Evolutionary conservation across 2,888 invertebrate genomes (phyloP), one percentile per base, ranked within the genome.

Genomic region (Caenorhabditis sp.): DNA sequence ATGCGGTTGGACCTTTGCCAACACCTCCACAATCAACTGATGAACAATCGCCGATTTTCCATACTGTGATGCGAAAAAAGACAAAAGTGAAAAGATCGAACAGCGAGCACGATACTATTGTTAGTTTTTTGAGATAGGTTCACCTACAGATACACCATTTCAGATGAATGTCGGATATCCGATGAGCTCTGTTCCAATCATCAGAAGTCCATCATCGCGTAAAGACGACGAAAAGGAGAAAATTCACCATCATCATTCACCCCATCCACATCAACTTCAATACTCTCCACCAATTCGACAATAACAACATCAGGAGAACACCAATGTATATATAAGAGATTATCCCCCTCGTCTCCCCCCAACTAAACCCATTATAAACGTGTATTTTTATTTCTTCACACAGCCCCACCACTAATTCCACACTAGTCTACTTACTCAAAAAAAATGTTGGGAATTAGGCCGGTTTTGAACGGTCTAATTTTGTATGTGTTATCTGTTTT

Each of bases 21-120:
- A 21, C 62, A 36, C 61, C 59, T 17, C 21, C 25, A 31, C 31
- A 31, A 31, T 31, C 31, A 56, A 56, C 21, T 31, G 54, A 43
- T 26, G 63, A 63, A 26, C 72, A 81, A 70, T 78, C 80, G 36
- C 83, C 83, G 17, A 81, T 83, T 58, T 80, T 83, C 65, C 81
- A 83, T 61, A 83, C 83, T 1, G 80, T 83, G 12, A 80, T 83
- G 80, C 73, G 83, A 59, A 81, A 81, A 67, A 81, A 82, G 63
- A 77, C 69, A 49, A 80, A 78, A 59, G 68, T 78, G 61, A 65
- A 70, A 60, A 60, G 80, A 67, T 76, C 78, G 38, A 66, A 71
- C 43, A 77, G 77, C 66, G 80, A 80, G 68, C 80, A 80, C 70
- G 80, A 80, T 59, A 70, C 72, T 25, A 63, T 70, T 49, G 74